These are phyloP conservation scores for Saturnia japonica DNA, from an alignment of 2,888 invertebrate species.

Conservation along the genomic window DNA sequence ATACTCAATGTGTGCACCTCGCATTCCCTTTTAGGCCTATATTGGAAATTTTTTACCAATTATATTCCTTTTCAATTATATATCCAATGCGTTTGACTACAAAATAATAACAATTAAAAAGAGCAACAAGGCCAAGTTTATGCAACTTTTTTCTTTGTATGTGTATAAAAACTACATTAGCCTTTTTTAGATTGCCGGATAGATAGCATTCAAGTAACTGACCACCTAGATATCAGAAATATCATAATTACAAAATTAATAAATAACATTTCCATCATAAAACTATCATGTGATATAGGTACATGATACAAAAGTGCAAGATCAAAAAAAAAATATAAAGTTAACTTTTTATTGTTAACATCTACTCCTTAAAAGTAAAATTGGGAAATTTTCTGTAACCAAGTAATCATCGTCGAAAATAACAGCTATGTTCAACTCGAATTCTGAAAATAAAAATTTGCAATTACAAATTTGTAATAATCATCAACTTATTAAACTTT, in stretches of 20 bases:
- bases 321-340: background rate
- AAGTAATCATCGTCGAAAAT: slow-evolving; percentile 96
- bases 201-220: too few relatives aligned
- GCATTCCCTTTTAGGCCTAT: too few relatives aligned
- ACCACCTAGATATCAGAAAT: too few relatives aligned
- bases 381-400: slow-evolving; percentile 97
- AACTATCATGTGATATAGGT: background rate
- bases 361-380: slow-evolving; percentile 73
- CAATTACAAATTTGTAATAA: background rate
- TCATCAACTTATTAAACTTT: background rate
- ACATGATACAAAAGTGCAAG: background rate
- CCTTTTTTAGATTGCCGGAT: too few relatives aligned
- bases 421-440: slow-evolving; percentile 95
- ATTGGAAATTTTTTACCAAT: too few relatives aligned
- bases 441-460: slow-evolving; percentile 85
- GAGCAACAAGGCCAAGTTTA: too few relatives aligned
- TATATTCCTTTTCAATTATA: too few relatives aligned
- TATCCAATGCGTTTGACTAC: too few relatives aligned
- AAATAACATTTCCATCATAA: background rate
- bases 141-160: too few relatives aligned
- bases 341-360: slow-evolving; percentile 27
- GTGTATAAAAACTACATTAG: too few relatives aligned
- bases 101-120: too few relatives aligned
- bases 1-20: too few relatives aligned
- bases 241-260: background rate